Percentiles rank a stretch among this genome's conserved stretches.
phyloP scores from a whole-genome alignment of 2,797 vertebrate genomes.

The Alcedo quadribrachys region DNA sequence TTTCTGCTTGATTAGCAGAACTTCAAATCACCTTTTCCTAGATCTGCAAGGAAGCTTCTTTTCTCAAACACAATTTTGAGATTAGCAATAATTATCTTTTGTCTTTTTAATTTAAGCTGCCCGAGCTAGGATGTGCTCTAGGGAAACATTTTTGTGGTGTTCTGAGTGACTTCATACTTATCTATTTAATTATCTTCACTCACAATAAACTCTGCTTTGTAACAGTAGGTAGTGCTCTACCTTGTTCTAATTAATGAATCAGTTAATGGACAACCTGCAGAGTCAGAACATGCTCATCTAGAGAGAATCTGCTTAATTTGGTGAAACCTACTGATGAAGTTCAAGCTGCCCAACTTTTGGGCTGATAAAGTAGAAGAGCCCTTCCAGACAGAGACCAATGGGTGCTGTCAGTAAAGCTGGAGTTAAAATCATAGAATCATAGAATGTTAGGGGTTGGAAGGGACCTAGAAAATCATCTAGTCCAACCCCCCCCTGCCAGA shows the following conservation, averaged over 20 bases:
- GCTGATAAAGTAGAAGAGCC: neutral
- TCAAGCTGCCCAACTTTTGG: neutral
- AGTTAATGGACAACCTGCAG: slow-evolving; percentile 66
- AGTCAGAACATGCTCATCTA: slow-evolving; percentile 52
- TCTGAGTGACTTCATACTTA: slow-evolving; percentile 56
- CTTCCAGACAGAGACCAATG: neutral
- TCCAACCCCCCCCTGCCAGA: too few relatives aligned
- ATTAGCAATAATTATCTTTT: neutral
- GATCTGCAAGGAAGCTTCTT: neutral
- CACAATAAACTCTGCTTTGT: slow-evolving; percentile 38
- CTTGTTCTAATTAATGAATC: slow-evolving; percentile 68
- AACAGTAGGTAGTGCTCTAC: slow-evolving; percentile 53
- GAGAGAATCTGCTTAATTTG: slow-evolving; percentile 29
- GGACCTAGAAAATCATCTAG: too few relatives aligned
- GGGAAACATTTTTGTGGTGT: slow-evolving; percentile 23
- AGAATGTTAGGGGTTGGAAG: too few relatives aligned
- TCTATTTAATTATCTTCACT: slow-evolving; percentile 58
- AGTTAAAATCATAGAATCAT: neutral
- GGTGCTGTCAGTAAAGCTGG: neutral
- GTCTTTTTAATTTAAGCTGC: neutral
- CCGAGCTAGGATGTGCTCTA: neutral
- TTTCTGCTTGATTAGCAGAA: neutral
- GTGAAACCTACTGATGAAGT: neutral
- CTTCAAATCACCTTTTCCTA: neutral
- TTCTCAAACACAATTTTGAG: neutral